Percentiles rank a stretch among this genome's conserved stretches.
Evolutionary conservation across 2,113 vertebrate species (phyloP).

Genomic region (Dicrurus megarhynchus): DNA sequence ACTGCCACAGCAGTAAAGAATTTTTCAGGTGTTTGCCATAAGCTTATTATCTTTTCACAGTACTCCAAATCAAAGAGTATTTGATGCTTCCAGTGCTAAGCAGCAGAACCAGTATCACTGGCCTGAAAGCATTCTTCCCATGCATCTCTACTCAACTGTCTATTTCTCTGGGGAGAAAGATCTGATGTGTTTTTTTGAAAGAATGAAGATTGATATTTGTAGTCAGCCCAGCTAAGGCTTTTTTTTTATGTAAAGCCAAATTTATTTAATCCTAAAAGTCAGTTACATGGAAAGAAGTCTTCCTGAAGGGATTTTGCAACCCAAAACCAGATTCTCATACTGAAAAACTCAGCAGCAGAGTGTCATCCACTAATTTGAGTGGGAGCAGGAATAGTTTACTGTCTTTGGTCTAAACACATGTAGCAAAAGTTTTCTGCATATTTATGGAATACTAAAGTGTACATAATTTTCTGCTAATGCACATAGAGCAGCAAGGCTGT

Average conservation of each 20-base stretch:
- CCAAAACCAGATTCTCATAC: neutral
- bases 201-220: neutral
- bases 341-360: neutral
- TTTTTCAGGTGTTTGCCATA: neutral
- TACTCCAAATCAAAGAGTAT: slow-evolving; percentile 18
- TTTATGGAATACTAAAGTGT: neutral
- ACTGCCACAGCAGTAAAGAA: neutral
- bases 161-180: neutral
- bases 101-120: neutral
- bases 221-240: neutral
- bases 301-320: neutral
- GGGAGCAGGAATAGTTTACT: neutral
- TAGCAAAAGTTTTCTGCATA: neutral
- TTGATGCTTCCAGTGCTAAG: slow-evolving; percentile 40
- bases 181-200: neutral
- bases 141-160: neutral
- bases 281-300: neutral
- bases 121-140: neutral
- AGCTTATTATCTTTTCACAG: slow-evolving; percentile 32
- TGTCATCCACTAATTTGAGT: neutral
- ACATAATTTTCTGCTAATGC: neutral
- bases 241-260: neutral
- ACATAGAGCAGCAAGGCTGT: neutral
- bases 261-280: neutral
- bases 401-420: neutral